Conservation (phyloP, 2,797 vertebrate species). For the Loriculus beryllinus region DNA sequence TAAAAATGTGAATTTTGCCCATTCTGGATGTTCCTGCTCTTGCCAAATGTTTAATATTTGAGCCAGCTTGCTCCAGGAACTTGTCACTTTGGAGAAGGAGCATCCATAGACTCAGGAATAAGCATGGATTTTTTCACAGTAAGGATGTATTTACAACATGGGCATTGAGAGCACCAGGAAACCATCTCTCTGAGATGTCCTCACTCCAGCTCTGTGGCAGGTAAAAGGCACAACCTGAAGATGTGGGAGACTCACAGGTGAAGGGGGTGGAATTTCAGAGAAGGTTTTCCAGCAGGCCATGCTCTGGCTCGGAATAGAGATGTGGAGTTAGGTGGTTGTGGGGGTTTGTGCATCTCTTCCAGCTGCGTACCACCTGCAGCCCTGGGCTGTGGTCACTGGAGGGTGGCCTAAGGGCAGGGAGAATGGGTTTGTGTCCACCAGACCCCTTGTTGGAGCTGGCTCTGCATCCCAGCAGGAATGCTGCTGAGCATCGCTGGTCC, state of each 20-base stretch:
- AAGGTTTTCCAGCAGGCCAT: neutral
- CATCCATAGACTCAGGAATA: neutral
- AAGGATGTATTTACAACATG: neutral
- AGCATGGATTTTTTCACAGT: neutral
- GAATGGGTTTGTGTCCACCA: rapidly evolving
- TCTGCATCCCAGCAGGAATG: neutral
- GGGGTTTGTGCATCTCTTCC: neutral
- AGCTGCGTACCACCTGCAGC: neutral
- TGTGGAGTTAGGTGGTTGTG: neutral
- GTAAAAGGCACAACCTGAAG: rapidly evolving
- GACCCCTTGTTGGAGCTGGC: rapidly evolving
- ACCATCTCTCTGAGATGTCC: neutral
- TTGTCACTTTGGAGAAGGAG: neutral
- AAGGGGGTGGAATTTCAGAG: neutral
- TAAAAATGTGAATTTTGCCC: constrained; percentile 51
- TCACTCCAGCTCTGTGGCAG: neutral
- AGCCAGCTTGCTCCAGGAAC: neutral
- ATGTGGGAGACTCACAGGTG: neutral
- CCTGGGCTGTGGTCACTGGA: neutral
- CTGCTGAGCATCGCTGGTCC: rapidly evolving
- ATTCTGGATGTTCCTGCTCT: neutral
- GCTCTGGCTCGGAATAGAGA: neutral
- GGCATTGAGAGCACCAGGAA: rapidly evolving
- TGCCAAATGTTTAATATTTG: constrained; percentile 51
- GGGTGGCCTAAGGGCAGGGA: neutral